Percentiles rank a stretch among this genome's conserved stretches.
phyloP scores from a whole-genome alignment of 1,140 invertebrate species.

The Drosophila malerkotliana region DNA sequence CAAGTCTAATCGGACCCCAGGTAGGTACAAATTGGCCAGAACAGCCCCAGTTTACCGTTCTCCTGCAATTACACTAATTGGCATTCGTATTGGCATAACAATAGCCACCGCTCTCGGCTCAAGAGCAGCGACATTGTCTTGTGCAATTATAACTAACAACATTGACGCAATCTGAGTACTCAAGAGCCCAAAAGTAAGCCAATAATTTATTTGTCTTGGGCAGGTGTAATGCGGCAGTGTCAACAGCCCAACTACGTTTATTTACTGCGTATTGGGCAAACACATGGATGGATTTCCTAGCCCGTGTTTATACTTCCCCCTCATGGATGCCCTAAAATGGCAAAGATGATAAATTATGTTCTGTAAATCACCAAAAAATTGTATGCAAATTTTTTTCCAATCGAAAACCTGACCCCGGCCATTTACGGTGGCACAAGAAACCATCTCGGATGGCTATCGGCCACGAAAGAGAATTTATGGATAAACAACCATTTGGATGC shows the following conservation, averaged over 20 bases:
- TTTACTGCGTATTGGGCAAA: slow-evolving; percentile 52
- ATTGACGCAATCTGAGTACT: slow-evolving; percentile 43
- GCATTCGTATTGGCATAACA: slow-evolving; percentile 23
- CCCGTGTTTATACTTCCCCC: slow-evolving; percentile 23
- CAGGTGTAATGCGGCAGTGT: slow-evolving; percentile 24
- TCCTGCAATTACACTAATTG: slow-evolving; percentile 44
- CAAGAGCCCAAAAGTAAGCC: slow-evolving; percentile 30
- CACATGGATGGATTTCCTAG: not conserved
- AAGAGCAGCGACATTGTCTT: slow-evolving; percentile 60
- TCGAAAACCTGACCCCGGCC: not conserved
- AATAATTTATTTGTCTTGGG: slow-evolving; percentile 18
- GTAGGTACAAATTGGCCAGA: slow-evolving; percentile 49
- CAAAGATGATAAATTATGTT: slow-evolving; percentile 54
- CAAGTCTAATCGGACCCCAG: slow-evolving; percentile 39
- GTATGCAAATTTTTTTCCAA: slow-evolving; percentile 49
- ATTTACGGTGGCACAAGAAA: slow-evolving; percentile 17
- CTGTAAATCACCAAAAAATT: slow-evolving; percentile 26
- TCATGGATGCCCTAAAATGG: slow-evolving; percentile 28
- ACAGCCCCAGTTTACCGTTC: slow-evolving; percentile 37
- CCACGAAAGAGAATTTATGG: slow-evolving; percentile 33
- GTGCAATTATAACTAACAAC: slow-evolving; percentile 62
- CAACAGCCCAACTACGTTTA: slow-evolving; percentile 15
- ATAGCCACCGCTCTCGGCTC: slow-evolving; percentile 24
- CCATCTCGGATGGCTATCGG: slow-evolving; percentile 12
- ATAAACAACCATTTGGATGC: slow-evolving; percentile 6